A percentile compares a stretch with the other conserved stretches of the same genome.
phyloP scores from a whole-genome alignment of 2,797 vertebrate genomes.

The Cossypha niveicapilla region DNA sequence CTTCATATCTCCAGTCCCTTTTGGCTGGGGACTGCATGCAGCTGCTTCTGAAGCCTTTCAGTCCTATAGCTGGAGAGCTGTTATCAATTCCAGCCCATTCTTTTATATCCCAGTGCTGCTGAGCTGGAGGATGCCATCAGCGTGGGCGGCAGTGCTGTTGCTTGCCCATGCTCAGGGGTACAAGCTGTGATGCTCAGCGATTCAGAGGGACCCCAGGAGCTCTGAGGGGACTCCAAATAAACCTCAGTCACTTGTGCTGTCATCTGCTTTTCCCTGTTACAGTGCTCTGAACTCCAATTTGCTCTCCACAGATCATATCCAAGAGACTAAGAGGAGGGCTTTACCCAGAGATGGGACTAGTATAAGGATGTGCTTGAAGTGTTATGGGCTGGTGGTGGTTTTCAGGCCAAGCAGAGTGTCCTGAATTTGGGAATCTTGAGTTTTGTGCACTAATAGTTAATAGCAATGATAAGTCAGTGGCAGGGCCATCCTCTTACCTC shows the following conservation, averaged over 20 bases:
- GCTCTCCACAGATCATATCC: not conserved
- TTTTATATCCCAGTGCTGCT: not conserved
- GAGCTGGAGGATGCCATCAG: not conserved
- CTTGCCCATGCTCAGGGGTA: not conserved
- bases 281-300: not conserved
- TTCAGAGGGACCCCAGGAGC: not conserved
- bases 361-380: not conserved
- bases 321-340: not conserved
- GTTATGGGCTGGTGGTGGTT: not conserved
- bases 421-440: not conserved
- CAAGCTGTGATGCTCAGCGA: not conserved
- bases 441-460: not conserved
- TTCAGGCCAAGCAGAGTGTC: not conserved
- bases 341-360: not conserved
- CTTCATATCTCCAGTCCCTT: not conserved
- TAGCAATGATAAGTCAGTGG: not conserved
- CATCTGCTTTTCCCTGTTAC: not conserved
- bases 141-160: not conserved
- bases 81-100: not conserved
- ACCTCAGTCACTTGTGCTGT: not conserved
- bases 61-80: not conserved
- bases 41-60: slow-evolving; percentile 23
- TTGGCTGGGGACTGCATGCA: not conserved
- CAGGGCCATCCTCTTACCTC: not conserved
- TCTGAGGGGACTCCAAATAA: not conserved